Evolutionary conservation across 1,140 invertebrate species (phyloP).

Genomic region (Oppia nitens): DNA sequence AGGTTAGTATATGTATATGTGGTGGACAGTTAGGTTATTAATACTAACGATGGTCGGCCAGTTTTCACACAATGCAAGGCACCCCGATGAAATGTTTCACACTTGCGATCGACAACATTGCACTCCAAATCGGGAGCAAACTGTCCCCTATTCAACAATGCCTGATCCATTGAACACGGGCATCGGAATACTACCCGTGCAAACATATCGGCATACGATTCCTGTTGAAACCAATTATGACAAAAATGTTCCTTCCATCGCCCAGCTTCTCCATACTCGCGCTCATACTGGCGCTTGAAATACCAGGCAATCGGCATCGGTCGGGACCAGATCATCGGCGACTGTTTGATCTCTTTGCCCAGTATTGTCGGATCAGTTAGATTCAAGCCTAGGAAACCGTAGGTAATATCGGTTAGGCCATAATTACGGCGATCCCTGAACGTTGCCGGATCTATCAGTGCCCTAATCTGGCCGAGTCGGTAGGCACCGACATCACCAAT

Average conservation of each 20-base stretch:
- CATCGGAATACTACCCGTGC: slow-evolving; percentile 58
- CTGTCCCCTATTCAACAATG: slow-evolving; percentile 71
- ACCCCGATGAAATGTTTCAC: slow-evolving; percentile 66
- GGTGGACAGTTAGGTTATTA: neutral
- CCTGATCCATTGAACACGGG: slow-evolving; percentile 79
- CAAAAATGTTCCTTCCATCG: slow-evolving; percentile 65
- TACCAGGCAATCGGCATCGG: slow-evolving; percentile 85
- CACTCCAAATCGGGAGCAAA: slow-evolving; percentile 79
- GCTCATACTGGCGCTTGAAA: slow-evolving; percentile 69
- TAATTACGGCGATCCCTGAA: slow-evolving; percentile 50
- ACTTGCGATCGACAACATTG: slow-evolving; percentile 66
- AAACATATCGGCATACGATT: slow-evolving; percentile 69
- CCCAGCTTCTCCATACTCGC: slow-evolving; percentile 41
- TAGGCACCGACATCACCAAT: slow-evolving; percentile 15
- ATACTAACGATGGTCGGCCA: slow-evolving; percentile 64
- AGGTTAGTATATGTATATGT: neutral
- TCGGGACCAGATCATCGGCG: slow-evolving; percentile 72
- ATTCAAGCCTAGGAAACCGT: slow-evolving; percentile 80
- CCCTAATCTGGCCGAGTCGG: slow-evolving; percentile 1
- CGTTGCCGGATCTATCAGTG: slow-evolving; percentile 22
- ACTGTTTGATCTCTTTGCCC: slow-evolving; percentile 46
- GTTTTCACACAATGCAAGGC: slow-evolving; percentile 81
- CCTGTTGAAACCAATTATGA: slow-evolving; percentile 69
- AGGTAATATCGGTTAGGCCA: slow-evolving; percentile 45
- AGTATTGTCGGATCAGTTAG: slow-evolving; percentile 45